Evolutionary conservation across 1,140 invertebrate species (phyloP).

Genomic region (Eueides isabella): DNA sequence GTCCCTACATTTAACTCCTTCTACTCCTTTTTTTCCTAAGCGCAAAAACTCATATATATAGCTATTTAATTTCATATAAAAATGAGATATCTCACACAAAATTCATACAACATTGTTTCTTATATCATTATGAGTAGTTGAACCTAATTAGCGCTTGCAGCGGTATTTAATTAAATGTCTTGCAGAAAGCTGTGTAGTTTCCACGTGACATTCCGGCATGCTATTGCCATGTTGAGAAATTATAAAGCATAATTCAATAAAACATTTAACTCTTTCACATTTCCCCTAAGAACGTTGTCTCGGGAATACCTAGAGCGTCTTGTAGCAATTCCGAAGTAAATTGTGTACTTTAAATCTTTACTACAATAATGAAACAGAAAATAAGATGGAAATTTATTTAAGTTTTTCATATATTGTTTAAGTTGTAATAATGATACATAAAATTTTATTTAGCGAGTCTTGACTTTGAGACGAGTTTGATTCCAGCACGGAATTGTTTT

Average conservation of each 20-base stretch:
- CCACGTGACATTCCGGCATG: background rate
- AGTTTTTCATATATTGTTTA: too few relatives aligned
- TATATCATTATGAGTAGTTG: background rate
- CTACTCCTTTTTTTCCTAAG: too few relatives aligned
- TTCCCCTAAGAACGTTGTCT: background rate
- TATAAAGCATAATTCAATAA: background rate
- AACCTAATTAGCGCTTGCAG: conserved; percentile 4
- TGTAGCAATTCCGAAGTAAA: background rate
- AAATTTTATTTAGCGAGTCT: too few relatives aligned
- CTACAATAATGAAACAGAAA: background rate
- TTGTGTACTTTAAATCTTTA: background rate
- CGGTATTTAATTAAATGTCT: conserved; percentile 6
- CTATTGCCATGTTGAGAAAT: background rate
- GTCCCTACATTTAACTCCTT: too few relatives aligned
- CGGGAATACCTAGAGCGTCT: background rate
- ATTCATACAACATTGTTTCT: background rate
- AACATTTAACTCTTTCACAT: background rate
- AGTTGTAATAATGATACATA: too few relatives aligned
- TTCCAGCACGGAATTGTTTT: too few relatives aligned
- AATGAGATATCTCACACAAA: background rate
- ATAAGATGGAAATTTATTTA: background rate
- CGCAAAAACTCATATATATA: background rate
- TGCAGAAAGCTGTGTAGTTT: background rate
- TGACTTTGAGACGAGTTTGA: too few relatives aligned
- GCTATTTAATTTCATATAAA: background rate